phyloP scores from a whole-genome alignment of 2,888 invertebrate species.

The Iphiclides podalirius region DNA sequence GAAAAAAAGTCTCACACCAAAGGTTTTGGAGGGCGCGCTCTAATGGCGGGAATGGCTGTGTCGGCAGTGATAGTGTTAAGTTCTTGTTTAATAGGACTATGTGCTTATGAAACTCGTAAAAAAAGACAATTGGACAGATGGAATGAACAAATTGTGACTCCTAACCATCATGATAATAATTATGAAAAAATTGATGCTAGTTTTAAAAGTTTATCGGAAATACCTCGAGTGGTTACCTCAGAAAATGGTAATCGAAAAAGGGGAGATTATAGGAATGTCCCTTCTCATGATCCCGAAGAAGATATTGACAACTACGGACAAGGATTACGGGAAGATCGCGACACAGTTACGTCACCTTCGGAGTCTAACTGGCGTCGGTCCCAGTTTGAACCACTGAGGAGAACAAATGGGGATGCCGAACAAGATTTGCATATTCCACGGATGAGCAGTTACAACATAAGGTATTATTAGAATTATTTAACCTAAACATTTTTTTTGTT shows the following conservation, averaged over 20 bases:
- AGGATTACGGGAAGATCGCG: slow-evolving; percentile 48
- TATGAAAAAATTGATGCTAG: slow-evolving; percentile 91
- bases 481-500: too few relatives aligned
- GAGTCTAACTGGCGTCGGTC: slow-evolving; percentile 55
- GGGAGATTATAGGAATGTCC: slow-evolving; percentile 87
- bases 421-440: slow-evolving; percentile 84
- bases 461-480: slow-evolving; percentile 73
- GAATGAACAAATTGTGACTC: slow-evolving; percentile 74
- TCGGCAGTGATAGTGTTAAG: slow-evolving; percentile 84
- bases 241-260: slow-evolving; percentile 72
- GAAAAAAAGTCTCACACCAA: slow-evolving; percentile 82
- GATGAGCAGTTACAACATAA: slow-evolving; percentile 78
- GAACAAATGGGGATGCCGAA: slow-evolving; percentile 47
- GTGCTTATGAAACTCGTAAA: slow-evolving; percentile 83
- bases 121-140: slow-evolving; percentile 77
- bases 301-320: slow-evolving; percentile 73
- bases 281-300: slow-evolving; percentile 84
- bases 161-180: slow-evolving; percentile 80
- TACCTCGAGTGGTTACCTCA: slow-evolving; percentile 52
- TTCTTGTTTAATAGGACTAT: slow-evolving; percentile 83
- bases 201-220: slow-evolving; percentile 65
- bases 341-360: slow-evolving; percentile 50
- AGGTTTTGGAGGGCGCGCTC: slow-evolving; percentile 78
- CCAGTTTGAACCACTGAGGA: slow-evolving; percentile 47
- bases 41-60: slow-evolving; percentile 85